Evolutionary conservation across 2,113 vertebrate genomes (phyloP).

Genomic region (Misgurnus mizolepis): DNA sequence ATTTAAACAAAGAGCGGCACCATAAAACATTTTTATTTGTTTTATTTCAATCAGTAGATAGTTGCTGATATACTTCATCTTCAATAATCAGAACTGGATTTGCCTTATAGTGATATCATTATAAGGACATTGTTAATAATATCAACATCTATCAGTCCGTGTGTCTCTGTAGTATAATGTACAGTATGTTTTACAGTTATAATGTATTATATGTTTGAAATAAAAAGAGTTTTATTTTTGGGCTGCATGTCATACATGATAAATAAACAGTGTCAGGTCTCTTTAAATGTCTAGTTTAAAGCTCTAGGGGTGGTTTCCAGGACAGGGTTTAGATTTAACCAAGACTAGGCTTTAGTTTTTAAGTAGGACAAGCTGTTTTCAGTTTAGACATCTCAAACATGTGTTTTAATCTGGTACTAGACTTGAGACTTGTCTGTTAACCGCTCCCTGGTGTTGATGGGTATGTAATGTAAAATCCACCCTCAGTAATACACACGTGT

Average conservation of each 20-base stretch:
- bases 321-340: no score
- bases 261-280: background rate
- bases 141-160: constrained; percentile 2
- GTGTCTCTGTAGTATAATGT: constrained; percentile 36
- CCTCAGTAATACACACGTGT: background rate
- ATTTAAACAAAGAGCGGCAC: background rate
- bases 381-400: no score
- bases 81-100: background rate
- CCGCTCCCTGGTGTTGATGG: no score
- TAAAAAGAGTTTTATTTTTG: constrained; percentile 38
- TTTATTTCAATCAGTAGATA: background rate
- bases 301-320: no score
- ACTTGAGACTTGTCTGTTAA: background rate
- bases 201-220: constrained; percentile 29
- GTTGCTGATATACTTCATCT: background rate
- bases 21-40: background rate
- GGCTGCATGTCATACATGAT: constrained; percentile 20
- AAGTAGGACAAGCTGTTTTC: no score
- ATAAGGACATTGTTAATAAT: background rate
- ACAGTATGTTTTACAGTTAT: constrained; percentile 23
- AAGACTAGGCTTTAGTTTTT: no score
- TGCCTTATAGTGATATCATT: constrained; percentile 1
- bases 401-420: no score
- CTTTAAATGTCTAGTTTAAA: no score
- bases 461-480: no score